Base-by-base conservation (phyloP, 2,888 invertebrate genomes). In the Cerastoderma edule region DNA sequence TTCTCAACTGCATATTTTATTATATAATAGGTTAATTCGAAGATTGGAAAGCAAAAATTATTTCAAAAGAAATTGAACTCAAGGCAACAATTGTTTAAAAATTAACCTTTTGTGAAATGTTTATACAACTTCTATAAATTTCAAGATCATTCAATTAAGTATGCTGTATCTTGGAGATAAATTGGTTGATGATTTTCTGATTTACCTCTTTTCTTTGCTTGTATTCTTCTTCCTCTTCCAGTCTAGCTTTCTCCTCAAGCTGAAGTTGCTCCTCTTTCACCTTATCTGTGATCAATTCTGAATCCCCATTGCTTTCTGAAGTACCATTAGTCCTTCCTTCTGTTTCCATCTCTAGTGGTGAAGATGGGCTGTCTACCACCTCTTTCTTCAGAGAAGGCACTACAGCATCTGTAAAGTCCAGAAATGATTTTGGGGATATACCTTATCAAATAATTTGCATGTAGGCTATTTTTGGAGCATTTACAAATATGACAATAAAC, bases 171-270 rank as follows among this genome's bases (percentile, higher is more conserved):
- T n/a, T n/a, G n/a, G n/a, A n/a, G n/a, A n/a, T n/a, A n/a, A n/a
- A n/a, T n/a, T n/a, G n/a, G n/a, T n/a, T n/a, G n/a, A n/a, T n/a
- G n/a, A n/a, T n/a, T n/a, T n/a, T n/a, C 22, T 28, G 4, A 27
- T 10, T 46, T 50, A 76, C 78, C 78, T 82, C 68, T 71, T 78
- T 78, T 27, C 72, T 73, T 35, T 74, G 70, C 30, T 53, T 69
- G 19, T 53, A 27, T 35, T 80, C 73, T 46, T 84, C 68, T 28
- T 79, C 60, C 22, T 68, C 69, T 28, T 53, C 56, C 22, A 32
- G 22, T 10, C 44, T 57, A 19, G 64, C 53, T 30, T 32, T 66
- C 67, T 68, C 35, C 35, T 66, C 67, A 48, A 71, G 44, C 46
- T 76, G 57, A 32, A 57, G 60, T 68, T 76, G 81, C 53, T 81